These are phyloP conservation scores for Nipponacmea schrenckii DNA, from an alignment of 2,888 invertebrate genomes.

Conservation along the genomic window DNA sequence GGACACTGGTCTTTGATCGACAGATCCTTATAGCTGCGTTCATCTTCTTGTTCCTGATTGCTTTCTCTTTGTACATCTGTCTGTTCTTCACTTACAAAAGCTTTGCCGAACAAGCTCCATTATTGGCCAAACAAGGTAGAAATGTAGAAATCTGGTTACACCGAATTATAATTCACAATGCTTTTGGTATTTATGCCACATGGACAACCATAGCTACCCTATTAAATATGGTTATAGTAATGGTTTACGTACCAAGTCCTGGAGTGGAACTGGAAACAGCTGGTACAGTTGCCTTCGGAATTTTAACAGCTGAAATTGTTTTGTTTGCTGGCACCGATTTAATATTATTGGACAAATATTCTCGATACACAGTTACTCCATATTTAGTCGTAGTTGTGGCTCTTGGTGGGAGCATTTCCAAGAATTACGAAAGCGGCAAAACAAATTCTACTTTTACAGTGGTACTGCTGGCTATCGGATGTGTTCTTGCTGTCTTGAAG, in stretches of 20 bases:
- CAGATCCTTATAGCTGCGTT: constrained; percentile 8
- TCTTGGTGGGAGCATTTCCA: constrained; percentile 51
- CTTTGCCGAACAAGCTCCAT: constrained; percentile 39
- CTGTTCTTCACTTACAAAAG: constrained; percentile 44
- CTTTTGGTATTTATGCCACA: constrained; percentile 59
- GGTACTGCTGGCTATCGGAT: constrained; percentile 40
- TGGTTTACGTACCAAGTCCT: constrained; percentile 37
- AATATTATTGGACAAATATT: constrained; percentile 52
- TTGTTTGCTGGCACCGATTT: constrained; percentile 54
- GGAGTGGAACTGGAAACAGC: constrained; percentile 25
- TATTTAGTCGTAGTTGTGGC: constrained; percentile 58
- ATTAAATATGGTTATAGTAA: constrained; percentile 56
- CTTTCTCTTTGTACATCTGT: constrained; percentile 46
- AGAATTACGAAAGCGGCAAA: constrained; percentile 45
- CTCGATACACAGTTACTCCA: constrained; percentile 62
- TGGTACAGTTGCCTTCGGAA: constrained; percentile 46
- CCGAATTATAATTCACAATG: constrained; percentile 59
- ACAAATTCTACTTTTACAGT: constrained; percentile 50
- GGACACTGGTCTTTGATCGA: constrained; percentile 29
- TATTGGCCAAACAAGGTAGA: constrained; percentile 40
- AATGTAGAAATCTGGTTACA: constrained; percentile 57
- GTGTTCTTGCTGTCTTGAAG: constrained; percentile 30
- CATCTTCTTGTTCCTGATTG: constrained; percentile 35
- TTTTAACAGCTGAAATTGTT: constrained; percentile 47
- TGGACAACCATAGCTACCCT: constrained; percentile 61